These are phyloP conservation scores for Oenanthe melanoleuca DNA, from an alignment of 2,113 vertebrate genomes.

Conservation along the genomic window DNA sequence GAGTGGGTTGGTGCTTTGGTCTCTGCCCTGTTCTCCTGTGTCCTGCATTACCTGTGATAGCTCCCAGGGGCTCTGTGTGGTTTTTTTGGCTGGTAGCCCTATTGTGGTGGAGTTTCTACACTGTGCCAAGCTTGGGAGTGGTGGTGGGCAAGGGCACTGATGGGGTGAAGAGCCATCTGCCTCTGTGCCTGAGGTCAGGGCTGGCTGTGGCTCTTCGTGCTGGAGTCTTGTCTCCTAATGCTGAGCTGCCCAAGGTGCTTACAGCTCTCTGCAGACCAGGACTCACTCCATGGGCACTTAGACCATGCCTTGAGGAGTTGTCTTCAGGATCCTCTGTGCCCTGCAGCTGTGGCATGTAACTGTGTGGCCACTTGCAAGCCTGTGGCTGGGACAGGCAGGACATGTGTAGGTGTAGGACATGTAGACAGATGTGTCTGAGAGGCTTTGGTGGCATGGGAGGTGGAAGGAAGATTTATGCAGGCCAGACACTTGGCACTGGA, in stretches of 20 bases:
- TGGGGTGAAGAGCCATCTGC: neutral
- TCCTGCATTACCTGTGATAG: neutral
- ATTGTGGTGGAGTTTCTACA: neutral
- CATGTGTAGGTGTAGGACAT: neutral
- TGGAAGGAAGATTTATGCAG: neutral
- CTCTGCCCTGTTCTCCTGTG: neutral
- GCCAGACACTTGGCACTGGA: neutral
- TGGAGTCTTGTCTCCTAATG: neutral
- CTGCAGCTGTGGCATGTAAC: neutral
- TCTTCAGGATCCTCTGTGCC: neutral
- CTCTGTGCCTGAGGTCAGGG: neutral
- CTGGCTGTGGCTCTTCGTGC: neutral
- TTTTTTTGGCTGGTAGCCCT: neutral
- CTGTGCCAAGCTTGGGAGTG: rapidly evolving
- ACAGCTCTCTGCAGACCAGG: neutral
- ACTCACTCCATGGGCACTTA: neutral
- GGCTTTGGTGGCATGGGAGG: neutral
- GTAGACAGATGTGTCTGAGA: neutral
- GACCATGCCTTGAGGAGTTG: neutral
- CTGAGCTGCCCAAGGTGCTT: neutral
- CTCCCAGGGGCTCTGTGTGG: neutral
- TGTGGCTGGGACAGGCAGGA: rapidly evolving
- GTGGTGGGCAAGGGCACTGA: neutral
- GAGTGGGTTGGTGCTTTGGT: too few relatives aligned
- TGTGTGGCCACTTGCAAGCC: neutral